These are phyloP conservation scores for Diploptera punctata DNA, from an alignment of 2,888 invertebrate species.

Conservation along the genomic window DNA sequence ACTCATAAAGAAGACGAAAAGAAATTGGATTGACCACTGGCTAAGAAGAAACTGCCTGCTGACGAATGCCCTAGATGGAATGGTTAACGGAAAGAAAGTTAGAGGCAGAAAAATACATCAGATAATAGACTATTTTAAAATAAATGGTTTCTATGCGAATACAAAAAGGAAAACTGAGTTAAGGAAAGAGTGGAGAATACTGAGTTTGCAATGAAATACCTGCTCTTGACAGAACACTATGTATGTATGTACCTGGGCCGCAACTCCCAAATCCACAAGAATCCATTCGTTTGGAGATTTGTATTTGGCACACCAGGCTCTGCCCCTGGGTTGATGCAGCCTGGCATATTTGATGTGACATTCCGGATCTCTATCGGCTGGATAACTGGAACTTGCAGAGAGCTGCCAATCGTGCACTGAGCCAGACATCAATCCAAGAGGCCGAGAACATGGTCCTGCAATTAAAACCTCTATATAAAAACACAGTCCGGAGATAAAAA, in stretches of 20 bases:
- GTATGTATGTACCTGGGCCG: constrained; percentile 19
- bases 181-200: no score
- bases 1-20: no score
- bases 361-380: not conserved
- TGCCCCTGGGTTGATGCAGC: constrained; percentile 11
- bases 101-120: no score
- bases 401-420: constrained; percentile 27
- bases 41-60: no score
- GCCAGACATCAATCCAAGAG: constrained; percentile 22
- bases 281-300: constrained; percentile 8
- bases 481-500: not conserved
- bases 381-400: constrained; percentile 4
- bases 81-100: no score
- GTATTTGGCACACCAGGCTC: constrained; percentile 24
- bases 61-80: no score
- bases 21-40: no score
- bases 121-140: no score
- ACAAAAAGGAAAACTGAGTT: no score
- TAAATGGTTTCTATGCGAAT: no score
- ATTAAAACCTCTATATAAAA: not conserved
- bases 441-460: constrained; percentile 17
- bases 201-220: no score
- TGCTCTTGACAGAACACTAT: no score
- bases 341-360: constrained; percentile 13
- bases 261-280: constrained; percentile 11